Percentiles rank a stretch among this genome's conserved stretches.
Conservation (phyloP, 2,797 vertebrate genomes). For the Parauchenoglanis punctatus region DNA sequence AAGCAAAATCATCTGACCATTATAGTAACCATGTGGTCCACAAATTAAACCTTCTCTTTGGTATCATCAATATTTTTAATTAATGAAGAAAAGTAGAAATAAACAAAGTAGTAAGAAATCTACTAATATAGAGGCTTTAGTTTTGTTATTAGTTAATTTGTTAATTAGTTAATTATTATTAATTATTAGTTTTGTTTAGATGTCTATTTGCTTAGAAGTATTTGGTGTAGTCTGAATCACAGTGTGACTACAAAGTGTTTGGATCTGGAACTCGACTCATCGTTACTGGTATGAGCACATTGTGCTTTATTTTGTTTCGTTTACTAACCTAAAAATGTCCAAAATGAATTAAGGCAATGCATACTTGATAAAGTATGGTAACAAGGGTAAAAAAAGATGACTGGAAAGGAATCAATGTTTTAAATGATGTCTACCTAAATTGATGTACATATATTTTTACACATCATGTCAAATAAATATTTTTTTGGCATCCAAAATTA, state of each 20-base stretch:
- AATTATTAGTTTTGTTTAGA: no score
- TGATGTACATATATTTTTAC: neutral
- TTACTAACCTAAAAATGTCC: neutral
- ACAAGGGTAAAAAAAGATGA: neutral
- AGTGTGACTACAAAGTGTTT: slow-evolving; percentile 5
- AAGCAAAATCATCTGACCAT: neutral
- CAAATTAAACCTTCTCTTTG: neutral
- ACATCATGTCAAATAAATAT: neutral
- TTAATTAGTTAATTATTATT: no score
- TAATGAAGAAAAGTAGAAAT: neutral
- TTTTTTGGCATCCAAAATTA: neutral
- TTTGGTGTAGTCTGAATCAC: neutral
- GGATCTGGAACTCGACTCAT: slow-evolving; percentile 1
- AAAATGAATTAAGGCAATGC: neutral
- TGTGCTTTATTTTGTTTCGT: neutral
- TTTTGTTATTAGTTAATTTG: no score
- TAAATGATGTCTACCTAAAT: slow-evolving; percentile 3
- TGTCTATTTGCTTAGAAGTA: neutral
- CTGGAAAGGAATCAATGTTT: neutral
- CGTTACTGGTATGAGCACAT: slow-evolving; percentile 2
- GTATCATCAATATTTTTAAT: neutral
- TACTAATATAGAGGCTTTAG: neutral
- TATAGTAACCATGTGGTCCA: neutral
- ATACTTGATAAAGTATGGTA: neutral
- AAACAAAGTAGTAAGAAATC: no score